Evolutionary conservation across 2,888 invertebrate genomes (phyloP).

Genomic region (Aricia artaxerxes): DNA sequence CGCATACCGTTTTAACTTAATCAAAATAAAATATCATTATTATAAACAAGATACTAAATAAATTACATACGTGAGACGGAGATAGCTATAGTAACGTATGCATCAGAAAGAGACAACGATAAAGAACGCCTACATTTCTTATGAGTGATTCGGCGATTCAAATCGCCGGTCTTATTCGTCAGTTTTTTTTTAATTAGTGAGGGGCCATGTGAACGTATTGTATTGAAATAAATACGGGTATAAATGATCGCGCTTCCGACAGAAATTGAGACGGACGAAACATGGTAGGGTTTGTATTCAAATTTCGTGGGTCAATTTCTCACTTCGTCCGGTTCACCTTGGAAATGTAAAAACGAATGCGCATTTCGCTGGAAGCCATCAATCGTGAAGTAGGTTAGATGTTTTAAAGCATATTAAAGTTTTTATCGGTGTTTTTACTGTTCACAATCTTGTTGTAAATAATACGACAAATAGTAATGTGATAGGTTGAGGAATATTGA

Average conservation of each 20-base stretch:
- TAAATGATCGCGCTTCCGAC: constrained; percentile 61
- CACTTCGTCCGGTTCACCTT: constrained; percentile 34
- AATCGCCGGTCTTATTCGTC: constrained; percentile 80
- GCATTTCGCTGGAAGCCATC: constrained; percentile 19
- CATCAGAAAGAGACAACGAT: constrained; percentile 58
- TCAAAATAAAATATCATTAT: constrained; percentile 76
- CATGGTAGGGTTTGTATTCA: constrained; percentile 48
- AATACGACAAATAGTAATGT: not conserved
- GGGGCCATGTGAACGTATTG: constrained; percentile 78
- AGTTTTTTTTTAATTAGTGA: constrained; percentile 77
- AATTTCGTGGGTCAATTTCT: constrained; percentile 47
- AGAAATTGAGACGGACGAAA: constrained; percentile 61
- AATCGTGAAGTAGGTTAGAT: not conserved
- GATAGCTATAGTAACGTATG: constrained; percentile 46
- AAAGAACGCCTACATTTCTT: constrained; percentile 75
- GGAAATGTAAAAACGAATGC: constrained; percentile 24
- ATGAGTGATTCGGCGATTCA: constrained; percentile 78
- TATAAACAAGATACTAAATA: constrained; percentile 73
- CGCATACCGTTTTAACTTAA: constrained; percentile 54
- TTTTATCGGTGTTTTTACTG: not conserved
- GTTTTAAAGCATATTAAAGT: not conserved
- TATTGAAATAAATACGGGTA: constrained; percentile 71
- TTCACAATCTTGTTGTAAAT: constrained; percentile 7
- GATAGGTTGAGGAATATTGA: not conserved
- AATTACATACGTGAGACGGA: constrained; percentile 62